These are phyloP conservation scores for Madoqua kirkii DNA, from an alignment of 2,113 vertebrate genomes.

Conservation along the genomic window DNA sequence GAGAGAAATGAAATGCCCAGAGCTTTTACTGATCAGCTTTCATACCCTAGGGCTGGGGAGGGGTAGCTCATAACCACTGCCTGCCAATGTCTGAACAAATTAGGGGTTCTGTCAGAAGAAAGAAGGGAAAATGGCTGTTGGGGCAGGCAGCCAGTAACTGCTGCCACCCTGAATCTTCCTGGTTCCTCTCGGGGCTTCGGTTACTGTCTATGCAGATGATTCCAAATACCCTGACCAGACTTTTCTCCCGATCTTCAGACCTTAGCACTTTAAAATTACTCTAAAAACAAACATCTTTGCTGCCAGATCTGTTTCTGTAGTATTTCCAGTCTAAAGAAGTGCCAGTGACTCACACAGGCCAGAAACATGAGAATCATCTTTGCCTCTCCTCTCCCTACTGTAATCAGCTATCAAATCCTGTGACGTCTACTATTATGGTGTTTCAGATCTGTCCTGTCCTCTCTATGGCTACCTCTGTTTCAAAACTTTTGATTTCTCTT, in stretches of 20 bases:
- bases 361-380: not conserved
- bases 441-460: not conserved
- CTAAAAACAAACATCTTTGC: not conserved
- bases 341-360: not conserved
- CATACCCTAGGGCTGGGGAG: not conserved
- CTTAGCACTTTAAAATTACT: constrained; percentile 14
- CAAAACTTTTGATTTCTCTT: not conserved
- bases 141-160: not conserved
- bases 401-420: not conserved
- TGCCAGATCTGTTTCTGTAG: not conserved
- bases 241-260: not conserved
- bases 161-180: not conserved
- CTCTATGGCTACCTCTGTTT: not conserved
- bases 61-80: not conserved
- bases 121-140: not conserved
- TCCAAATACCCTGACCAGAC: not conserved
- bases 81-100: not conserved
- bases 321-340: not conserved
- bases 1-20: not conserved
- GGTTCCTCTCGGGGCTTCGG: not conserved
- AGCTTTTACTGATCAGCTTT: not conserved
- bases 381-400: not conserved
- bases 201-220: not conserved
- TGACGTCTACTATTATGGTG: not conserved
- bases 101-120: not conserved